Conservation (phyloP, 2,113 vertebrate species). For the Salvator merianae region DNA sequence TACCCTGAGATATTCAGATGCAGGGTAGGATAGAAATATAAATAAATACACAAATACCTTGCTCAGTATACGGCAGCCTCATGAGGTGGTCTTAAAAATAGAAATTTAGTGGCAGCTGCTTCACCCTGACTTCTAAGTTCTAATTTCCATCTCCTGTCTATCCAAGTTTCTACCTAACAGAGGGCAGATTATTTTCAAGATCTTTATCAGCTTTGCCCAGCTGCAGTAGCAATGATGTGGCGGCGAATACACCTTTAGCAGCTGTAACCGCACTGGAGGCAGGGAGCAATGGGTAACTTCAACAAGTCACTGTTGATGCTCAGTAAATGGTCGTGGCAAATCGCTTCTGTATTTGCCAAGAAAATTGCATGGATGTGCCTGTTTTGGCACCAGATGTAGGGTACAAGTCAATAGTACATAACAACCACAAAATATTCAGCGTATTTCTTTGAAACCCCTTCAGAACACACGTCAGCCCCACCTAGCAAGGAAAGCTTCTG, state of each 20-base stretch:
- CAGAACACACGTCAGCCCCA: not conserved
- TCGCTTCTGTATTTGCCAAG: too few relatives aligned
- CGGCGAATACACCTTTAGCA: not conserved
- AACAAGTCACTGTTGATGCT: too few relatives aligned
- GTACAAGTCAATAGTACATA: too few relatives aligned
- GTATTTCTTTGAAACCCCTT: not conserved
- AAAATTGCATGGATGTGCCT: too few relatives aligned
- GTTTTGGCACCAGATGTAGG: too few relatives aligned
- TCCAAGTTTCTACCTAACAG: not conserved
- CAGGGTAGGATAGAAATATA: not conserved
- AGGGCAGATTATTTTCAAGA: not conserved
- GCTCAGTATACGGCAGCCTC: not conserved
- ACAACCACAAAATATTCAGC: too few relatives aligned
- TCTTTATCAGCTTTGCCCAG: slow-evolving; percentile 2
- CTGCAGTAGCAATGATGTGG: not conserved
- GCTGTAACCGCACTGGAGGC: not conserved
- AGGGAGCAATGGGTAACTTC: not conserved
- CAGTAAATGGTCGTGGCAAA: too few relatives aligned
- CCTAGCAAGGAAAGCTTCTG: not conserved
- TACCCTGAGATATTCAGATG: too few relatives aligned
- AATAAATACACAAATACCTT: too few relatives aligned
- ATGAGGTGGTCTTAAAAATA: not conserved
- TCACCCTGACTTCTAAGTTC: not conserved
- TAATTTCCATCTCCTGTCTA: not conserved
- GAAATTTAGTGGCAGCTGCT: not conserved